Evolutionary conservation across 2,113 vertebrate genomes (phyloP).

Genomic region (Hydropotes inermis): DNA sequence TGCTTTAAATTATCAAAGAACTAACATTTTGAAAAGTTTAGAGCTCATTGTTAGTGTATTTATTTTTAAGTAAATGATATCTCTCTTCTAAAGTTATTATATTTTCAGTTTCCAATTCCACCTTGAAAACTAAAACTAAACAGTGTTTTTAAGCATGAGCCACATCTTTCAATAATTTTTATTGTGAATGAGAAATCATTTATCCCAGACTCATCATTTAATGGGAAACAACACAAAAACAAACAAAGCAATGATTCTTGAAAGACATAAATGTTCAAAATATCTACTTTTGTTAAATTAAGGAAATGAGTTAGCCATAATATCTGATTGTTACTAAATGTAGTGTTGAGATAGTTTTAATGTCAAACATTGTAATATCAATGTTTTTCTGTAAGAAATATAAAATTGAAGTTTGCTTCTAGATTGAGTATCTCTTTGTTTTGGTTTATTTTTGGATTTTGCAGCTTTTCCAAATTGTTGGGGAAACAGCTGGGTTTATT

Average conservation of each 20-base stretch:
- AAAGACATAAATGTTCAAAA: neutral
- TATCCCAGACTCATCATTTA: neutral
- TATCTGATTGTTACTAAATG: neutral
- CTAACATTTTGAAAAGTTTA: neutral
- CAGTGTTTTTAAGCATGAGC: neutral
- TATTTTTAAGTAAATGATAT: neutral
- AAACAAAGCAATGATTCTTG: neutral
- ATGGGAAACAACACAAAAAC: neutral
- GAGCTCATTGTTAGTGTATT: neutral
- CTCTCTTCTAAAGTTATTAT: constrained; percentile 21
- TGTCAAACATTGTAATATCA: neutral
- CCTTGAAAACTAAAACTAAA: constrained; percentile 6
- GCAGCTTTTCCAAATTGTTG: constrained; percentile 25
- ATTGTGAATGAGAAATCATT: neutral
- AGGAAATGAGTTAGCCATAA: neutral
- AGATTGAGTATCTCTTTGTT: neutral
- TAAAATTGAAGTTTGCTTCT: neutral
- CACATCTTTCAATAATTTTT: neutral
- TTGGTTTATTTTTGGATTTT: constrained; percentile 4
- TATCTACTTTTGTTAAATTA: neutral
- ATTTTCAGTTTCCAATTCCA: neutral
- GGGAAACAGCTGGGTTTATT: constrained; percentile 34
- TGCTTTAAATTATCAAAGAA: constrained; percentile 8
- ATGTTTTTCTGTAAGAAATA: constrained; percentile 12
- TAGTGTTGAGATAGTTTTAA: neutral